Evolutionary conservation across 2,888 invertebrate species (phyloP).

Genomic region (Lasioglossum lativentre): DNA sequence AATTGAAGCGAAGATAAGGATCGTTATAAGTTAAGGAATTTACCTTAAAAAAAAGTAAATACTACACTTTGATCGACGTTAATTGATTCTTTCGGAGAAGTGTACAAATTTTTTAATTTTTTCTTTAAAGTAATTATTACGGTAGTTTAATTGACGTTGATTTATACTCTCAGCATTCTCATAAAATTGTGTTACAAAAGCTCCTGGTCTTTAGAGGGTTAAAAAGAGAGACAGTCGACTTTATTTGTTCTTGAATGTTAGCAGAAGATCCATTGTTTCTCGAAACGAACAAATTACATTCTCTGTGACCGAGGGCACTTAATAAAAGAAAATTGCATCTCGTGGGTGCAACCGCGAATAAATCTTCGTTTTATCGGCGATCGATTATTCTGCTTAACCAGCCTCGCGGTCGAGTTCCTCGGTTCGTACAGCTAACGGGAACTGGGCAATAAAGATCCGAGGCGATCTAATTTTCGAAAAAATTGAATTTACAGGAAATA

Average conservation of each 20-base stretch:
- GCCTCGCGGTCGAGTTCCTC: conserved; percentile 3
- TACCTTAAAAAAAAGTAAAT: not conserved
- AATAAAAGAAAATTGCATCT: conserved; percentile 18
- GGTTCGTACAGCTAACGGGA: conserved; percentile 6
- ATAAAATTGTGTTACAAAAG: not conserved
- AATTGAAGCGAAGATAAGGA: conserved; percentile 1
- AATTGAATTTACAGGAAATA: conserved; percentile 18
- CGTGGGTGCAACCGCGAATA: conserved; percentile 2
- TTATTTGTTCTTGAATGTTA: not conserved
- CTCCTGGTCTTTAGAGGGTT: not conserved
- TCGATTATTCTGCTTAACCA: conserved; percentile 22
- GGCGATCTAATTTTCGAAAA: conserved; percentile 24
- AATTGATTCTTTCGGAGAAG: no score
- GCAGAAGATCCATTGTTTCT: not conserved
- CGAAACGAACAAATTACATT: not conserved
- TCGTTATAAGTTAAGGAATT: not conserved
- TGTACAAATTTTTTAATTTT: no score
- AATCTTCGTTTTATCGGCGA: conserved; percentile 23
- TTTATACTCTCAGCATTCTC: not conserved
- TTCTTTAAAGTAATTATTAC: no score
- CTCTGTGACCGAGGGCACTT: not conserved
- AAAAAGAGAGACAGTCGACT: not conserved
- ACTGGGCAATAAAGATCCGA: conserved; percentile 11
- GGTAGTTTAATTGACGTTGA: not conserved
- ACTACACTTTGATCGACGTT: not conserved